These are phyloP conservation scores for Herminia tarsipennalis DNA, from an alignment of 2,888 invertebrate species.

Conservation along the genomic window DNA sequence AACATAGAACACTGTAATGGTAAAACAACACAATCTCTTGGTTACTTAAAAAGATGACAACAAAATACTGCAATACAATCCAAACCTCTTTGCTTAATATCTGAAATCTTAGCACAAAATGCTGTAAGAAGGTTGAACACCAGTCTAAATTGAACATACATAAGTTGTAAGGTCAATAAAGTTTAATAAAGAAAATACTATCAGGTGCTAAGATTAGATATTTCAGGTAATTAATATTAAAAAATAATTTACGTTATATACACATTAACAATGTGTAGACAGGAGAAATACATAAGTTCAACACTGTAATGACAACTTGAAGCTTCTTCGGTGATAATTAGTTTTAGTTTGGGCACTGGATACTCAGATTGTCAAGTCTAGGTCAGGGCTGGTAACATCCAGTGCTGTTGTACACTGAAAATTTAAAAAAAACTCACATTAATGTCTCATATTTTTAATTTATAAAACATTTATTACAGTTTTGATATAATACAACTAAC, in stretches of 20 bases:
- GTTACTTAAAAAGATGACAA: conserved; percentile 62
- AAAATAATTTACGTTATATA: conserved; percentile 51
- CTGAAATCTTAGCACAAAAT: conserved; percentile 69
- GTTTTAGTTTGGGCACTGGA: conserved; percentile 68
- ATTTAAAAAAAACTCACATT: conserved; percentile 46
- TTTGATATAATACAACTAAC: background rate
- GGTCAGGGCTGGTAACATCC: conserved; percentile 68
- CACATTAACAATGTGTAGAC: conserved; percentile 53
- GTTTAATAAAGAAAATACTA: conserved; percentile 37
- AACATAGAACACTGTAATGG: conserved; percentile 64
- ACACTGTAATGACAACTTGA: conserved; percentile 64
- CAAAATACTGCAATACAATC: conserved; percentile 76
- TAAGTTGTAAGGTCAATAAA: conserved; percentile 41
- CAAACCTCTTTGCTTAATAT: conserved; percentile 61
- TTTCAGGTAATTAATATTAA: conserved; percentile 53
- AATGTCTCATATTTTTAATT: conserved; percentile 2
- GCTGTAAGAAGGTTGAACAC: conserved; percentile 44
- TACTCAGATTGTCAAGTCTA: conserved; percentile 50
- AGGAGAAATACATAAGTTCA: conserved; percentile 63
- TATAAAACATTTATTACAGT: background rate
- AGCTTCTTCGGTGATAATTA: conserved; percentile 61
- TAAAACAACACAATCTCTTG: conserved; percentile 63
- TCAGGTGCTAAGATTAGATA: conserved; percentile 71
- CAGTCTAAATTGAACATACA: conserved; percentile 31
- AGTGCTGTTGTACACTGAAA: conserved; percentile 79